Conservation (phyloP, 1,140 invertebrate species). For the Copidosoma floridanum region DNA sequence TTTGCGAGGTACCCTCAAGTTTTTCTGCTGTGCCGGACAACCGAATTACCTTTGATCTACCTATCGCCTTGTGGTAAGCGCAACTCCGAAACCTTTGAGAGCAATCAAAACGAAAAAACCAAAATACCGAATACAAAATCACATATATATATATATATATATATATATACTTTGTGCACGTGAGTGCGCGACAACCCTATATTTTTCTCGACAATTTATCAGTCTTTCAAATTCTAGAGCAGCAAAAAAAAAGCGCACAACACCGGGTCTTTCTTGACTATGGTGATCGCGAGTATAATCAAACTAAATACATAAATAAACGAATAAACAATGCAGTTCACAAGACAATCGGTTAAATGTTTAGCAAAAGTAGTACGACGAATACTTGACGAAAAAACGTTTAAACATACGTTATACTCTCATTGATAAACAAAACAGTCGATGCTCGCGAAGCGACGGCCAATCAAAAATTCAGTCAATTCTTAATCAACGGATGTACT, state of each 20-base stretch:
- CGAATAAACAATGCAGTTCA: background rate
- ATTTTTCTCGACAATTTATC: background rate
- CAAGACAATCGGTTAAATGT: constrained; percentile 13
- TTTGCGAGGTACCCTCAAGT: constrained; percentile 48
- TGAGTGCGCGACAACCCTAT: no score
- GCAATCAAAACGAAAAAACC: no score
- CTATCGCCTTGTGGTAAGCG: no score
- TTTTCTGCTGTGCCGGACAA: constrained; percentile 50
- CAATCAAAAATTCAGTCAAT: constrained; percentile 16
- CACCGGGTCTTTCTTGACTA: no score
- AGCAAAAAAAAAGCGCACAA: constrained; percentile 4
- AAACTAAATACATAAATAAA: background rate
- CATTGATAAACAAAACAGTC: background rate
- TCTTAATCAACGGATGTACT: background rate
- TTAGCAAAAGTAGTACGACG: no score
- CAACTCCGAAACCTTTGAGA: no score
- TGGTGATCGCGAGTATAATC: no score
- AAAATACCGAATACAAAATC: background rate
- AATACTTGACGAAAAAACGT: no score
- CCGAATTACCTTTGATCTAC: constrained; percentile 50
- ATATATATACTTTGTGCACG: no score
- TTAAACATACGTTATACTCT: no score
- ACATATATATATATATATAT: background rate
- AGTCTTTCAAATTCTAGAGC: constrained; percentile 1
- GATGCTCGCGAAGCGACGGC: background rate